Base-by-base conservation (phyloP, 2,888 invertebrate genomes). In the Plebejus melissa region DNA sequence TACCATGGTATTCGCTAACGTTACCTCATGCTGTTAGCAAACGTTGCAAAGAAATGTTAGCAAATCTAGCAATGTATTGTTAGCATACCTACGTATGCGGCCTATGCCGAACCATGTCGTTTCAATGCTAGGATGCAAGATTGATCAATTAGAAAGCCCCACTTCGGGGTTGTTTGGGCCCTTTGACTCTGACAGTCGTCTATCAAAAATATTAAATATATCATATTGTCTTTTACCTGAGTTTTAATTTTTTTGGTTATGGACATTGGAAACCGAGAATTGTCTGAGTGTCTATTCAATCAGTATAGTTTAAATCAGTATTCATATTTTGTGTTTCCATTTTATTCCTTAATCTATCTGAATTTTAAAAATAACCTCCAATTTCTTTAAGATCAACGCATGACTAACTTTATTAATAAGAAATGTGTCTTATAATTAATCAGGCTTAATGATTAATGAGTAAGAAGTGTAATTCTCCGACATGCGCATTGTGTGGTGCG, bases 1-100 rank as follows among this genome's bases (percentile, higher is more conserved):
- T 65, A 32, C 65, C 65, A 65, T 72, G 72, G 72, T 50, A 72
- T 11, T 11, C n/a, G 70, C 41, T 69, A 69, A 69, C 38, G n/a
- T 70, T 41, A 36, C 65, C 65, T 65, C 65, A 65, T 36, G 28
- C 60, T 9, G 60, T 28, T 60, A 60, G 60, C 60, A 60, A 28
- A 60, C 9, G 9, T 60, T 28, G 60, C 11, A 60, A 60, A 13
- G 36, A 32, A 65, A 65, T 32, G 32, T 65, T 65, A 65, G 65
- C 65, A 65, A 65, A 65, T 36, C 60, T 60, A 28, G 60, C 22
- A 3, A 60, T 58, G 7, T 16, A 54, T 54, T 54, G 58, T 7
- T n/a, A 46, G 46, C 46, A 46, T 46, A 22, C 2, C 57, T 58
- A n/a, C 58, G 22, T 22, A 22, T 22, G 22, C 22, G 22, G 22